Percentiles rank a stretch among this genome's conserved stretches.
Conservation (phyloP, 2,888 invertebrate species). For the Drosophila testacea region DNA sequence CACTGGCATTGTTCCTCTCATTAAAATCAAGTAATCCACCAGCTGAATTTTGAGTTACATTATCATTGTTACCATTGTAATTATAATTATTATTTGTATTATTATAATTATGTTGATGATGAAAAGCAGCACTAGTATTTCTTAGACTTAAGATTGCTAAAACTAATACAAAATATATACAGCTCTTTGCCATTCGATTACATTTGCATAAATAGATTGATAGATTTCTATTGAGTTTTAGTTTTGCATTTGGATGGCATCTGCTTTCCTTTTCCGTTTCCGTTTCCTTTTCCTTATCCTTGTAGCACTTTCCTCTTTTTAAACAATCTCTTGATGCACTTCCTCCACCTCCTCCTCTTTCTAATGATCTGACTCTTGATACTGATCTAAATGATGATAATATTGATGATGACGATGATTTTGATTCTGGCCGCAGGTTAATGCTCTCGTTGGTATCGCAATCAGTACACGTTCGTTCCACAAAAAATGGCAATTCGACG, state of each 20-base stretch:
- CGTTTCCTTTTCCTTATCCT: neutral
- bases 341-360: neutral
- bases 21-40: constrained; percentile 42
- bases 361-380: no score
- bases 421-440: constrained; percentile 28
- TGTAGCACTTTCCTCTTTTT: neutral
- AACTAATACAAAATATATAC: constrained; percentile 80
- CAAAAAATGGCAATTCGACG: constrained; percentile 58
- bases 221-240: constrained; percentile 44
- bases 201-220: constrained; percentile 64
- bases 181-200: constrained; percentile 75
- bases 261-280: constrained; percentile 9
- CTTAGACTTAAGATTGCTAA: constrained; percentile 67
- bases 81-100: constrained; percentile 18
- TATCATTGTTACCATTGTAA: neutral
- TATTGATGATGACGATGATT: neutral
- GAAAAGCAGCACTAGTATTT: constrained; percentile 56
- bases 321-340: constrained; percentile 2
- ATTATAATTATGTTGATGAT: constrained; percentile 27
- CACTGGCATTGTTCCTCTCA: constrained; percentile 30
- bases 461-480: constrained; percentile 56
- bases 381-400: neutral
- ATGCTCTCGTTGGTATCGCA: constrained; percentile 40
- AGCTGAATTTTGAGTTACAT: constrained; percentile 45
- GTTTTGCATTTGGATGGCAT: constrained; percentile 58